Conservation (phyloP, 2,888 invertebrate species). For the Xylota sylvarum region DNA sequence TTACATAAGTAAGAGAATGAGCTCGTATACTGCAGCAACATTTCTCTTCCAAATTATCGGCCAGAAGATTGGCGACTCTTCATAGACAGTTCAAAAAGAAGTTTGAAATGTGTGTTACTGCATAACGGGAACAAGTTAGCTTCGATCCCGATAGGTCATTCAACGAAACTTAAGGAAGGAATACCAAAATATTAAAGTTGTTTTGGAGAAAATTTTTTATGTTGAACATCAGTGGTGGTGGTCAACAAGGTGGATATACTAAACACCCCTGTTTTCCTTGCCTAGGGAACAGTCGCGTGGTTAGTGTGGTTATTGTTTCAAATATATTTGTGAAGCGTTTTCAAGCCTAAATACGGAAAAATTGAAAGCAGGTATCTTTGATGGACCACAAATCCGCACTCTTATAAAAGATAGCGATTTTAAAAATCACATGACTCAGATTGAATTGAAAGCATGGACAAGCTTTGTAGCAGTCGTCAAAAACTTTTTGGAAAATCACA, state of each 20-base stretch:
- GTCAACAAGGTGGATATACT: neutral
- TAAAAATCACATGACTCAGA: neutral
- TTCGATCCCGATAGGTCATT: neutral
- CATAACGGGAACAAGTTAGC: neutral
- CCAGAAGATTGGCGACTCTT: neutral
- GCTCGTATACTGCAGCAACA: neutral
- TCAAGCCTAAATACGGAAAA: neutral
- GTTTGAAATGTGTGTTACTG: neutral
- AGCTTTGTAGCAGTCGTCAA: neutral
- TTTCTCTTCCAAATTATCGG: neutral
- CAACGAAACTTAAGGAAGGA: too few species aligned
- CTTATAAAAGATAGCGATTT: too few species aligned
- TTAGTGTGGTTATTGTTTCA: neutral
- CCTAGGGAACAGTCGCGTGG: neutral
- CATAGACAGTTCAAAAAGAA: conserved; percentile 2
- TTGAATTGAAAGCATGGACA: neutral
- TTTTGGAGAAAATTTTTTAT: too few species aligned
- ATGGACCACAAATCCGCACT: neutral
- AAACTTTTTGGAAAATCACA: neutral
- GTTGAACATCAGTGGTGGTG: too few species aligned
- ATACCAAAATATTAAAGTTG: too few species aligned
- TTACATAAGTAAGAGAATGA: neutral
- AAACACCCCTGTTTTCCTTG: neutral
- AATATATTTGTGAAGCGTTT: conserved; percentile 4
- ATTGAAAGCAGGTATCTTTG: neutral